These are phyloP conservation scores for Enteromius viviparus DNA, from an alignment of 2,797 vertebrate genomes.

Conservation along the genomic window DNA sequence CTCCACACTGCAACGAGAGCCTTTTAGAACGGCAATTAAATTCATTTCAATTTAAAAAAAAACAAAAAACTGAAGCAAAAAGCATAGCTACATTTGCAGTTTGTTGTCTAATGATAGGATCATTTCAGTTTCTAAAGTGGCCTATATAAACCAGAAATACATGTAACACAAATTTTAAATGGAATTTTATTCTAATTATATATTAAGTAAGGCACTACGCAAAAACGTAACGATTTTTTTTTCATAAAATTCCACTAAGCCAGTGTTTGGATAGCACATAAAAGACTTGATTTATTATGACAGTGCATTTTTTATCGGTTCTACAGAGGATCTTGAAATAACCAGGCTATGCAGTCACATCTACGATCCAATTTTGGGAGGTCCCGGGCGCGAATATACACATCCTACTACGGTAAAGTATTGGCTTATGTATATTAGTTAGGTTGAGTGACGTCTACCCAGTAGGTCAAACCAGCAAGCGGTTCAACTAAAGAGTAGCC, in stretches of 20 bases:
- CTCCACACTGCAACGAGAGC: conserved; percentile 55
- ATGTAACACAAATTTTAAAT: neutral
- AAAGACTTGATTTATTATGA: neutral
- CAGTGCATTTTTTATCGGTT: neutral
- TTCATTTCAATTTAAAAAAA: too few relatives aligned
- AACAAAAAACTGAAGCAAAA: neutral
- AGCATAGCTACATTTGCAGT: neutral
- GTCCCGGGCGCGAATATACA: conserved; percentile 62
- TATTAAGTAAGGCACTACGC: neutral
- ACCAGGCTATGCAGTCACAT: conserved; percentile 67
- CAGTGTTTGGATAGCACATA: neutral
- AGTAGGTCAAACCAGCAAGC: neutral
- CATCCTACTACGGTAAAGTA: neutral
- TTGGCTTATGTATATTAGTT: conserved; percentile 14
- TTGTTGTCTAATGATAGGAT: neutral
- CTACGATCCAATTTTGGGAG: conserved; percentile 74
- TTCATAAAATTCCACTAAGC: neutral
- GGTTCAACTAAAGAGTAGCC: neutral
- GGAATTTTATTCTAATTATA: neutral
- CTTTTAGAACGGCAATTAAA: neutral
- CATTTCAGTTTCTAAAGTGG: neutral
- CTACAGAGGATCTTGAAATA: conserved; percentile 70
- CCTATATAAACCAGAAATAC: neutral
- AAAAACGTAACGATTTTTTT: neutral
- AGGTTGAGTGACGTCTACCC: neutral